Percentiles rank a stretch among this genome's conserved stretches.
phyloP scores from a whole-genome alignment of 2,888 invertebrate species.

The Salpingus planirostris region DNA sequence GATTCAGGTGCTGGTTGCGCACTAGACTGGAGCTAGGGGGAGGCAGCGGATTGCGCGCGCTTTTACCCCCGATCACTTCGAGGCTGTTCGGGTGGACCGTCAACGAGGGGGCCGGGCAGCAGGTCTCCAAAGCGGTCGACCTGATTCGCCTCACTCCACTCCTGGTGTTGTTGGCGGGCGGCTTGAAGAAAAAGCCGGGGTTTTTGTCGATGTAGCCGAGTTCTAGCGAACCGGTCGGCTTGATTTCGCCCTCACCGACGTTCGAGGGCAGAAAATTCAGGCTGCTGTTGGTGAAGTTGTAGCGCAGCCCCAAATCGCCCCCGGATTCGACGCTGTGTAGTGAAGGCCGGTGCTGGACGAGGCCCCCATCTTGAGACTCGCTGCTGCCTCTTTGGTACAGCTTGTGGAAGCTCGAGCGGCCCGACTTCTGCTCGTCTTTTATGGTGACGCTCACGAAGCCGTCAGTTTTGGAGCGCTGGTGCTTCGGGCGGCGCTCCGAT shows the following conservation, averaged over 20 bases:
- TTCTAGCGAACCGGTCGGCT: conserved; percentile 48
- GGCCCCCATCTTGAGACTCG: conserved; percentile 45
- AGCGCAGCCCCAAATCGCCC: conserved; percentile 43
- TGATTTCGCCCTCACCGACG: conserved; percentile 39
- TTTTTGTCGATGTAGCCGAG: conserved; percentile 44
- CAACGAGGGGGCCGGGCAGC: conserved; percentile 61
- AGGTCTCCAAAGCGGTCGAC: conserved; percentile 62
- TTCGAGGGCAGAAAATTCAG: conserved; percentile 45
- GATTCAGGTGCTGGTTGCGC: conserved; percentile 60
- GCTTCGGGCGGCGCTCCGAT: conserved; percentile 20
- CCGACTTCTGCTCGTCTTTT: conserved; percentile 34
- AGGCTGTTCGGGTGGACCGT: conserved; percentile 76
- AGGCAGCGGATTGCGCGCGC: conserved; percentile 54
- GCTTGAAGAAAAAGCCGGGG: conserved; percentile 37
- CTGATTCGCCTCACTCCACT: conserved; percentile 58
- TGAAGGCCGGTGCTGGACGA: conserved; percentile 43
- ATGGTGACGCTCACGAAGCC: conserved; percentile 41
- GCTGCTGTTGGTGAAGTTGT: conserved; percentile 54
- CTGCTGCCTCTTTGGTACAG: conserved; percentile 44
- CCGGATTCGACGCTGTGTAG: conserved; percentile 36
- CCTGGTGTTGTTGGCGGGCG: conserved; percentile 23
- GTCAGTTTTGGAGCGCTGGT: conserved; percentile 27
- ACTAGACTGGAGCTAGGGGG: conserved; percentile 63
- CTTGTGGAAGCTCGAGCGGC: conserved; percentile 46
- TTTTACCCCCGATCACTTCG: conserved; percentile 62